These are phyloP conservation scores for Montipora capricornis DNA, from an alignment of 64 coral and sea anemone species.

Conservation along the genomic window DNA sequence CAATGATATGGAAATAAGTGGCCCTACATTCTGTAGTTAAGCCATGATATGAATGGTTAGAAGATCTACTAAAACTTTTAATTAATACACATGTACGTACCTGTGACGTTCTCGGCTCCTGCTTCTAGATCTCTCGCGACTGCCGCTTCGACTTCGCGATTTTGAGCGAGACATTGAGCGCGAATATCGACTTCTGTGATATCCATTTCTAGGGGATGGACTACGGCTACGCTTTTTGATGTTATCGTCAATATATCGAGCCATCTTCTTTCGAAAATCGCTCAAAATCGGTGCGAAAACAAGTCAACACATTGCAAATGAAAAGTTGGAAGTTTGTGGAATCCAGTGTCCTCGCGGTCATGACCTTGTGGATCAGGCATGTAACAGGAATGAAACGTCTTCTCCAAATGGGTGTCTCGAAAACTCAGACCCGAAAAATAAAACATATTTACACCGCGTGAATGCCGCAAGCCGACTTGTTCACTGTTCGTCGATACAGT, in stretches of 20 bases:
- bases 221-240: conserved; percentile 38
- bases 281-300: too few species aligned
- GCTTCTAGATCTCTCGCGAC: conserved; percentile 39
- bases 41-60: too few species aligned
- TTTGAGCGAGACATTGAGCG: conserved; percentile 61
- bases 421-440: too few species aligned
- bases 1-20: too few species aligned
- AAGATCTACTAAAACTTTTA: too few species aligned
- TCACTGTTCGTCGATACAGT: too few species aligned
- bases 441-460: too few species aligned
- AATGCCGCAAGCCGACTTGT: too few species aligned
- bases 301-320: too few species aligned
- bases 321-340: neutral
- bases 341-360: neutral
- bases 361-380: fast-evolving
- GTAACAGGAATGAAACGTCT: neutral
- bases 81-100: neutral
- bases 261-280: conserved; percentile 12
- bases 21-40: too few species aligned
- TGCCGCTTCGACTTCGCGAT: conserved; percentile 54
- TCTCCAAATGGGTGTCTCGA: too few species aligned
- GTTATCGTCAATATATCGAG: conserved; percentile 17
- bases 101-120: conserved; percentile 21
- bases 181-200: neutral
- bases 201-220: conserved; percentile 47